Base-by-base conservation (phyloP, 2,888 invertebrate species). In the Leptinotarsa juncta region DNA sequence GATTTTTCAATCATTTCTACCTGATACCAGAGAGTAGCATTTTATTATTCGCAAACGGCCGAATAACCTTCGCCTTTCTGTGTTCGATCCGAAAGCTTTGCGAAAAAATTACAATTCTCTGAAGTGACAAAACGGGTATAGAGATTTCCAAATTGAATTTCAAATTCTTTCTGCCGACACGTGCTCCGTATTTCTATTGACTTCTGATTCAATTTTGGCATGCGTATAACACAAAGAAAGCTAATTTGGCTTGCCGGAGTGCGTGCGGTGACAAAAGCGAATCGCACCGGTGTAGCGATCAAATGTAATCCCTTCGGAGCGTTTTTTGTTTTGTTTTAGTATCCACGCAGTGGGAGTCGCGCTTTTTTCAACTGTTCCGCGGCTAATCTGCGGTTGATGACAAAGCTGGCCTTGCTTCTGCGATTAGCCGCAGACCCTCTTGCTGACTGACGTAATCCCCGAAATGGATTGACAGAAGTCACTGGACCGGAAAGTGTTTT, bases 181-280 rank as follows among this genome's bases (percentile, higher is more conserved):
- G 80, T 80, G 80, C 80, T 75, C 26, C 65, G 81, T 80, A 82
- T 84, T 84, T 83, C 82, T 82, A 83, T 83, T 81, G 84, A 81
- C 81, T 83, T 82, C 82, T 83, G 83, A 84, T 84, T 84, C 84
- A 82, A 84, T 85, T 85, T 77, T 81, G 74, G 78, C 72, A 75
- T 77, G 79, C 79, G 78, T 80, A 79, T 75, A 78, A 66, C 70
- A 83, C 83, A 84, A 83, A 82, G 81, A 81, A 71, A 78, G 83
- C 83, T 84, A 84, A 84, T 84, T 83, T 82, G 74, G 80, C 72
- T 77, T 75, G 78, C 78, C 76, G 78, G 81, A 62, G 76, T 72
- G 69, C 68, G 73, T 42, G 71, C 71, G 71, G 71, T 76, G 78
- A 81, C 80, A 80, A 81, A 81, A 80, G 82, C 79, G 77, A 65